Evolutionary conservation across 2,888 invertebrate genomes (phyloP).

Genomic region (Clanis bilineata): DNA sequence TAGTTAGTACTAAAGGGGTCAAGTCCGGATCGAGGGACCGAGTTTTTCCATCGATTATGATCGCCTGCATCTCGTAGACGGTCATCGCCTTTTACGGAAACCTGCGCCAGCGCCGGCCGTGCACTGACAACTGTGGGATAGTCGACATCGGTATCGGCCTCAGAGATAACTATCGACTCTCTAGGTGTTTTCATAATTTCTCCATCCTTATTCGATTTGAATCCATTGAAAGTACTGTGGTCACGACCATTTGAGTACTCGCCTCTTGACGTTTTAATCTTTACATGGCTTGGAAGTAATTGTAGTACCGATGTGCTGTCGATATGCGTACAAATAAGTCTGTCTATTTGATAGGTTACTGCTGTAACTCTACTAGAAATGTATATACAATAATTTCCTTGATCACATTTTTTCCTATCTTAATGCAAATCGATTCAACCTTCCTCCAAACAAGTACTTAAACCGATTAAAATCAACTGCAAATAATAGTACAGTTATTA

Average conservation of each 20-base stretch:
- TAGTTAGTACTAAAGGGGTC: slow-evolving; percentile 60
- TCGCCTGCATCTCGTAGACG: slow-evolving; percentile 56
- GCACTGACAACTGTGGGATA: slow-evolving; percentile 79
- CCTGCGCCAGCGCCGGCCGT: slow-evolving; percentile 56
- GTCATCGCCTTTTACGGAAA: slow-evolving; percentile 71
- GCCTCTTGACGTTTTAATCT: slow-evolving; percentile 13
- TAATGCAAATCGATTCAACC: background rate
- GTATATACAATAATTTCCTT: background rate
- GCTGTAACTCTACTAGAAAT: background rate
- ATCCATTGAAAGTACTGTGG: slow-evolving; percentile 35
- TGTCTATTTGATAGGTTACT: background rate
- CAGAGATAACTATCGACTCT: slow-evolving; percentile 64
- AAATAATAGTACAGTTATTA: slow-evolving; percentile 32
- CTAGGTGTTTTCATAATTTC: slow-evolving; percentile 70
- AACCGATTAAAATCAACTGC: slow-evolving; percentile 27
- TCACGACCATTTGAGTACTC: slow-evolving; percentile 19
- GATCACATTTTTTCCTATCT: background rate
- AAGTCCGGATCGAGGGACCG: slow-evolving; percentile 70
- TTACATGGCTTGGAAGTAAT: background rate
- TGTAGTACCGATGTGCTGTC: background rate
- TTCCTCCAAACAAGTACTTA: background rate
- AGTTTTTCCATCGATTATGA: slow-evolving; percentile 76
- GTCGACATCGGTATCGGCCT: slow-evolving; percentile 54
- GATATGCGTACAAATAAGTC: slow-evolving; percentile 4
- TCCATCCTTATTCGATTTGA: slow-evolving; percentile 52